These are phyloP conservation scores for Pampusana beccarii DNA, from an alignment of 2,113 vertebrate genomes.

Conservation along the genomic window DNA sequence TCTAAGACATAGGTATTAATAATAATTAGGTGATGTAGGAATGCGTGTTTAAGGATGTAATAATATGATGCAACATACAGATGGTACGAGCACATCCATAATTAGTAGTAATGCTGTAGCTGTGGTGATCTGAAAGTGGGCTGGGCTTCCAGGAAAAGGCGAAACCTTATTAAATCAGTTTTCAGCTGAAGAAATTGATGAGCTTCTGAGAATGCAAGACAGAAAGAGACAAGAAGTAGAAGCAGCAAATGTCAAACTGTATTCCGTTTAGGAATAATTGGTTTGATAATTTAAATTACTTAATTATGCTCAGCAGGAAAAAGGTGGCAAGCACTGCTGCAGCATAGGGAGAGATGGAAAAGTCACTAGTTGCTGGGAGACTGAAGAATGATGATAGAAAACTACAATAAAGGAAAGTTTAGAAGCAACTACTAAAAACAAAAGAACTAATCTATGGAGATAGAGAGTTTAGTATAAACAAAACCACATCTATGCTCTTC, in stretches of 20 bases:
- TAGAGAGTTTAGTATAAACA: neutral
- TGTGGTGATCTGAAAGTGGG: neutral
- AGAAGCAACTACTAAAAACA: neutral
- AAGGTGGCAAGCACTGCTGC: neutral
- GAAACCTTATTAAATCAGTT: neutral
- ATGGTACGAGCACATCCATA: neutral
- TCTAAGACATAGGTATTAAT: neutral
- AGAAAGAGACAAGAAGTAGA: neutral
- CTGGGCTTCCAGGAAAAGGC: neutral
- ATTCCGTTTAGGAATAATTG: neutral
- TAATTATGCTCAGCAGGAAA: neutral
- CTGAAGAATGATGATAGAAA: neutral
- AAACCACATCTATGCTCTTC: neutral
- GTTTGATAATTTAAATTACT: neutral
- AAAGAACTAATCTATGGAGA: neutral
- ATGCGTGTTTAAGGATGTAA: neutral
- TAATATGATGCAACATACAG: neutral
- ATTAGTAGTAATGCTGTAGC: neutral
- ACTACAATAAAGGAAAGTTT: conserved; percentile 2
- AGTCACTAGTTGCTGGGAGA: neutral
- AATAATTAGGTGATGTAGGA: neutral
- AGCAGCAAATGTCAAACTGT: neutral
- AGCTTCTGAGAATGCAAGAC: neutral
- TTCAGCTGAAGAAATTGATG: neutral
- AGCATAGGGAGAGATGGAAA: neutral